Evolutionary conservation across 2,888 invertebrate genomes (phyloP).

Genomic region (Meiosimyza decipiens): DNA sequence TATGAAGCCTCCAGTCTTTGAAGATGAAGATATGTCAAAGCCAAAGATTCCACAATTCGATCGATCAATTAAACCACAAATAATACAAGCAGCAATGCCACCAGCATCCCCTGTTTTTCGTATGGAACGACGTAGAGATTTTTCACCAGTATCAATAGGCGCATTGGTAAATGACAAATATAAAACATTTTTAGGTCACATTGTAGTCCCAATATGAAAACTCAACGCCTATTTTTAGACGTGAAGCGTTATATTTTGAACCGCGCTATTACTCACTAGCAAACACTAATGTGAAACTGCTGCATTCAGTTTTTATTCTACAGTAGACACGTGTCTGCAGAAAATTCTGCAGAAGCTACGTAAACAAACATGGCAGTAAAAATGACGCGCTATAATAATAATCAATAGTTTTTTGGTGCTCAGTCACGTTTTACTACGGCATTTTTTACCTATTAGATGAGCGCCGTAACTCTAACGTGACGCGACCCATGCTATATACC

Average conservation of each 20-base stretch:
- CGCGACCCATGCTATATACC: background rate
- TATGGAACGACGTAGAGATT: constrained; percentile 68
- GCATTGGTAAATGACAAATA: constrained; percentile 68
- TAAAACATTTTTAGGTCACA: background rate
- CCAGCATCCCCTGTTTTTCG: constrained; percentile 23
- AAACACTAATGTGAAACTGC: background rate
- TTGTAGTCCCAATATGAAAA: too few species aligned
- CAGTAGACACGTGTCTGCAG: background rate
- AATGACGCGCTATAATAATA: background rate
- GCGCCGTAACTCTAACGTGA: constrained; percentile 36
- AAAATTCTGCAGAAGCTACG: background rate
- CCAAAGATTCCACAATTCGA: constrained; percentile 70
- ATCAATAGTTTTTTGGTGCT: constrained; percentile 19
- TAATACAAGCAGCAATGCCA: constrained; percentile 22
- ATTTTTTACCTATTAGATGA: constrained; percentile 6
- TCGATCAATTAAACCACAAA: constrained; percentile 72
- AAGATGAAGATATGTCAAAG: constrained; percentile 44
- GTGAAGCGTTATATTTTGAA: background rate
- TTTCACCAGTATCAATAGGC: constrained; percentile 71
- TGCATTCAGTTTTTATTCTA: background rate
- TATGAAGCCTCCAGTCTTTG: constrained; percentile 55
- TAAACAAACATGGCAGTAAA: background rate
- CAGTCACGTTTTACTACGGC: constrained; percentile 27
- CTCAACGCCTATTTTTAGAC: too few species aligned
- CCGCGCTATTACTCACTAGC: background rate